Conservation (phyloP, 2,888 invertebrate genomes). For the Scaptomyza flava region DNA sequence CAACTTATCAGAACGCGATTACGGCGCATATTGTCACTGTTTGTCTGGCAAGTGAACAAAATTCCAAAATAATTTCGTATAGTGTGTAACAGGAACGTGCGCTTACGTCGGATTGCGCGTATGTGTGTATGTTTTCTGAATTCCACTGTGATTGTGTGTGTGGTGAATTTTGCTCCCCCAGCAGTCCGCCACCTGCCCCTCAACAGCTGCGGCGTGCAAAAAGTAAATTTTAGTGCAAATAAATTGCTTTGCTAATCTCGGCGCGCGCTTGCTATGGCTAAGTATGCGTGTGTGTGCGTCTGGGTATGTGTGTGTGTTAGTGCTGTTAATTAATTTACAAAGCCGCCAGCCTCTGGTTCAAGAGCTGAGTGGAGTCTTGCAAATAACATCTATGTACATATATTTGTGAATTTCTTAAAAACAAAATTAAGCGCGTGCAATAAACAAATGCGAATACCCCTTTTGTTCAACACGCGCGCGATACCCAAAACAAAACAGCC, state of each 20-base stretch:
- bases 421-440: conserved; percentile 42
- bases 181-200: conserved; percentile 24
- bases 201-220: conserved; percentile 62
- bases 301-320: conserved; percentile 41
- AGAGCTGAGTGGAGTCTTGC: conserved; percentile 33
- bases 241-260: conserved; percentile 79
- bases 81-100: conserved; percentile 70
- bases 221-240: conserved; percentile 80
- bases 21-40: conserved; percentile 35
- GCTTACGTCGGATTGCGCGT: conserved; percentile 63
- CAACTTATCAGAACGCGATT: conserved; percentile 30
- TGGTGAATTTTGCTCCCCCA: conserved; percentile 69
- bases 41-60: conserved; percentile 26
- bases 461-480: conserved; percentile 40
- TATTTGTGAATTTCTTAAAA: conserved; percentile 41
- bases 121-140: conserved; percentile 35
- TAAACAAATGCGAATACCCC: conserved; percentile 39
- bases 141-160: conserved; percentile 62
- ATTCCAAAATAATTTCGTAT: conserved; percentile 27
- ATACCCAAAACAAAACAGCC: conserved; percentile 19
- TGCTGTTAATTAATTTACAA: conserved; percentile 76
- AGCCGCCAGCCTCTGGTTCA: conserved; percentile 42
- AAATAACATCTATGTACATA: conserved; percentile 49
- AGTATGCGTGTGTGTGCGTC: conserved; percentile 36
- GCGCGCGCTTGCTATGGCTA: conserved; percentile 63